Base-by-base conservation (phyloP, 2,113 vertebrate species). In the Thamnaconus septentrionalis region DNA sequence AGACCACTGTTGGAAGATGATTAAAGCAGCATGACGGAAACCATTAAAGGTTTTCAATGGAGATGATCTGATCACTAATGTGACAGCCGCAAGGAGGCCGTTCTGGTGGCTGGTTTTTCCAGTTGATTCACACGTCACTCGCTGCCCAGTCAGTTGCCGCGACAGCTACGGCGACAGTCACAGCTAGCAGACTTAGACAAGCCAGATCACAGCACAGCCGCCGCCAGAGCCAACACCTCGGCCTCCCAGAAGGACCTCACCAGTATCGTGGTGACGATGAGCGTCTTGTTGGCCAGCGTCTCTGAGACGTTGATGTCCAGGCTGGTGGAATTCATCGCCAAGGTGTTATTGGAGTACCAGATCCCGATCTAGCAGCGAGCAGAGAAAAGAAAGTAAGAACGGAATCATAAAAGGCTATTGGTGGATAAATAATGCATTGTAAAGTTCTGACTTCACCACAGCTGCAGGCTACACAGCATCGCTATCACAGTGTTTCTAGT, bases 261-360 rank as follows among this genome's bases (percentile, higher is more conserved):
- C 93, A 97, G 83, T 76, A 98, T 98, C 64, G 95, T 98, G 55
- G 96, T 98, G 83, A 98, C 91, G 61, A 95, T 93, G 66, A 98
- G 90, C 0, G 94, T 96, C 90, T 96, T 96, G 88, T 98, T 98
- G 69, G 93, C 93, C 71, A 98, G 75, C 0, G 93, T 96, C 79
- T 96, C 94, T 0, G 95, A 95, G 42, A 93, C 88, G 53, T 95
- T 96, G 81, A 96, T 93, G 77, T 96, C 94, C 90, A 96, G 84
- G 40, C 93, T 94, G 69, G 94, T 94, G 71, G 94, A 92, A 7
- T 97, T 94, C 96, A 98, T 97, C 9, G 93, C 93, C 67, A 98
- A 84, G 1, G 95, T 96, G 82, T 95, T 93, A 87, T 95, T 96
- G 43, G 96, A 98, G 89, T 93, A 95, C 96, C 96, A 98, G 76